Base-by-base conservation (phyloP, 1,140 invertebrate species). In the Drosophila biarmipes region DNA sequence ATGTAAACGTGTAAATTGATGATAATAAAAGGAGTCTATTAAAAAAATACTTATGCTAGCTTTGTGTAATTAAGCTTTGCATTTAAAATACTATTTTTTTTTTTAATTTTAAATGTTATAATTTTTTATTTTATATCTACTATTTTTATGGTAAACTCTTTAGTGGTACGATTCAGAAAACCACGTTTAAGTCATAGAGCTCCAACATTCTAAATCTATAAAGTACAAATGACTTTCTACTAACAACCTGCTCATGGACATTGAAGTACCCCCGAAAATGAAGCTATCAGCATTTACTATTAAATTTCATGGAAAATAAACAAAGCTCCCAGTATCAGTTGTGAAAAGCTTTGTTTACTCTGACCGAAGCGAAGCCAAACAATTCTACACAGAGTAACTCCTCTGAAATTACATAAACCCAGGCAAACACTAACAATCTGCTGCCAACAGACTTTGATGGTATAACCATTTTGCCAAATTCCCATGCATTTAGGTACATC, bases 391-490 rank as follows among this genome's bases (percentile, higher is more conserved):
- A 58, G 35, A 19, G 34, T 10, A 45, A 31, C 24, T 55, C 34
- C 49, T 37, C 40, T 42, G 15, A 45, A 45, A 67, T 31, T 45
- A 29, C 46, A 66, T 52, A 37, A 46, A 40, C 48, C 31, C 10
- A 15, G 11, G 6, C 27, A 63, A 61, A 40, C 63, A 66, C 34
- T 34, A 21, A 4, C 24, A 35, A 35, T 29, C 29, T 17, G 3
- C 35, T 10, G 53, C 21, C 37, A 48, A 43, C 52, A 29, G 35
- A n/a, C 19, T 10, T 15, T 7, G 14, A 24, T 67, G 62, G 43
- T 54, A 63, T 45, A 69, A 46, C 40, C 27, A 71, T 69, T 71
- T 68, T 17, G 17, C 40, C 10, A 71, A 72, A 35, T 40, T 49
- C 21, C 34, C 24, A 45, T 52, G 46, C 31, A 46, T 72, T 68